Evolutionary conservation across 2,888 invertebrate species (phyloP).

Genomic region (Ceramica pisi): DNA sequence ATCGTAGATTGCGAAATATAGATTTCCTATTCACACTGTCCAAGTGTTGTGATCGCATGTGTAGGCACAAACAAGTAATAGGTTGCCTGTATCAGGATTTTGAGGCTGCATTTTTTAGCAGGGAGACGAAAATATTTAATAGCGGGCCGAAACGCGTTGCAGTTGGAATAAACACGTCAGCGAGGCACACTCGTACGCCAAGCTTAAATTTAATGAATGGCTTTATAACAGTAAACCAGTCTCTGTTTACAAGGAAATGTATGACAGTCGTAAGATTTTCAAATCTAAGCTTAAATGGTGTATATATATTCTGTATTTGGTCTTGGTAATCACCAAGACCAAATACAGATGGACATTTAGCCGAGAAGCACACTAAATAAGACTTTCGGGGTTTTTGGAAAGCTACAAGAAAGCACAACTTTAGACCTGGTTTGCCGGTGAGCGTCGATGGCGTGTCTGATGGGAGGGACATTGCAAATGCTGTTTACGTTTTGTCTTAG

Average conservation of each 20-base stretch:
- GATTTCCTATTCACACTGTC: background rate
- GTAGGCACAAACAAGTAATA: background rate
- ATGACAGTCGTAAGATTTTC: background rate
- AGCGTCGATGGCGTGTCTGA: slow-evolving; percentile 5
- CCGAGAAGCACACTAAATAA: too few species aligned
- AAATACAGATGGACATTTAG: too few species aligned
- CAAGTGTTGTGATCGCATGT: slow-evolving; percentile 1
- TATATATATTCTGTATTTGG: too few species aligned
- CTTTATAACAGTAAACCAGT: background rate
- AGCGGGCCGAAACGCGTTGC: background rate
- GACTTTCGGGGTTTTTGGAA: background rate
- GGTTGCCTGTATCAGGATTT: background rate
- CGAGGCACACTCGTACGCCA: background rate
- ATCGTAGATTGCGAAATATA: background rate
- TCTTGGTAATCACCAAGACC: too few species aligned
- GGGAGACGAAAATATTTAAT: background rate
- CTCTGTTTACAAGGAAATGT: background rate
- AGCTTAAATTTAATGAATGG: background rate
- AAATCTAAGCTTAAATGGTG: background rate
- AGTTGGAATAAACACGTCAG: background rate
- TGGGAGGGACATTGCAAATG: slow-evolving; percentile 4
- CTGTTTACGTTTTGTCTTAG: background rate
- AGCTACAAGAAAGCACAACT: background rate
- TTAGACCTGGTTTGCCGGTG: slow-evolving; percentile 5
- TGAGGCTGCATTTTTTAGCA: background rate